Conservation (phyloP, 2,113 vertebrate species). For the Oncorhynchus keta region DNA sequence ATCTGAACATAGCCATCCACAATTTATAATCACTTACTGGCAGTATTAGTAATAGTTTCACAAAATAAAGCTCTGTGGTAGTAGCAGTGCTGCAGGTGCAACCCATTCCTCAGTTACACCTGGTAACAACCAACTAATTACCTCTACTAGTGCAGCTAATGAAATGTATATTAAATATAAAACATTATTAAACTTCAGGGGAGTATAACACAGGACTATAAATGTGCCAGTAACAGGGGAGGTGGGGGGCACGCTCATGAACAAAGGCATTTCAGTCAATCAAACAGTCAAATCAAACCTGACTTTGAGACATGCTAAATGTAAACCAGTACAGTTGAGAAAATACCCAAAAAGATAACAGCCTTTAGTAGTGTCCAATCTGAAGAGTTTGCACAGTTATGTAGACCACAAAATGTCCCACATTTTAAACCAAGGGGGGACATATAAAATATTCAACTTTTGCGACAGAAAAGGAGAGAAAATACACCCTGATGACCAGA, state of each 20-base stretch:
- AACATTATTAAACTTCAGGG: slow-evolving; percentile 63
- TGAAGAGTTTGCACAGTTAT: slow-evolving; percentile 26
- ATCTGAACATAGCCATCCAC: neutral
- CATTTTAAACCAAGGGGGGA: slow-evolving; percentile 6
- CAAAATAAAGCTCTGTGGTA: slow-evolving; percentile 46
- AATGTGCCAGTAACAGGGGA: slow-evolving; percentile 53
- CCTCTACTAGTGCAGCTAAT: slow-evolving; percentile 62
- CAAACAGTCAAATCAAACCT: slow-evolving; percentile 46
- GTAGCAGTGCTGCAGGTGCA: slow-evolving; percentile 51
- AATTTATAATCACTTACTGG: slow-evolving; percentile 16
- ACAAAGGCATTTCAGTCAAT: slow-evolving; percentile 59
- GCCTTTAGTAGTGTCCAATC: slow-evolving; percentile 24
- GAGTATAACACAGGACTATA: slow-evolving; percentile 62
- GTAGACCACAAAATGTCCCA: slow-evolving; percentile 29
- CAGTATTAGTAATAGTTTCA: slow-evolving; percentile 38
- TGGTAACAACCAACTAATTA: slow-evolving; percentile 59
- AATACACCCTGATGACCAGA: slow-evolving; percentile 7
- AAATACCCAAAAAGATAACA: slow-evolving; percentile 34
- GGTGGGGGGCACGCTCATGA: slow-evolving; percentile 43
- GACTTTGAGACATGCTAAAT: slow-evolving; percentile 50
- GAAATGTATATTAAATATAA: slow-evolving; percentile 66
- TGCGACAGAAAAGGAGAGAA: slow-evolving; percentile 26
- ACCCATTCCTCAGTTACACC: slow-evolving; percentile 62
- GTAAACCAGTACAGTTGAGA: slow-evolving; percentile 21
- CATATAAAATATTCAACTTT: slow-evolving; percentile 13